Conservation (phyloP, 2,888 invertebrate genomes). For the Abrostola triplasia region DNA sequence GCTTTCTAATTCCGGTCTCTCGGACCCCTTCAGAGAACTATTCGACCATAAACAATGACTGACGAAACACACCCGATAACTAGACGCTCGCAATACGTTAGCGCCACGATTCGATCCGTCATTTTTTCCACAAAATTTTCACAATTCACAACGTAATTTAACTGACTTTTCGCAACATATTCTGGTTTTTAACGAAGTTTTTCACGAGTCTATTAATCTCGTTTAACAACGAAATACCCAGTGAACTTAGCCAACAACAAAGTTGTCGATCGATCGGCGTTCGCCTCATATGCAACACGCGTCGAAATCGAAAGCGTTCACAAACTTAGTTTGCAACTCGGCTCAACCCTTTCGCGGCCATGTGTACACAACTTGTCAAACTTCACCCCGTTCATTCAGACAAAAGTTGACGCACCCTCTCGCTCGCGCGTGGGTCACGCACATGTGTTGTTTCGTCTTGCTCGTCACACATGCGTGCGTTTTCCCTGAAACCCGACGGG, state of each 20-base stretch:
- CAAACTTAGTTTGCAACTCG: constrained; percentile 78
- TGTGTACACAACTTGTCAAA: constrained; percentile 81
- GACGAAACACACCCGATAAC: constrained; percentile 78
- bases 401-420: constrained; percentile 74
- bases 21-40: constrained; percentile 80
- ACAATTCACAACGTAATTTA: constrained; percentile 61
- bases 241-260: constrained; percentile 68
- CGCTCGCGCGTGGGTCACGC: constrained; percentile 76
- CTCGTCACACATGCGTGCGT: constrained; percentile 77
- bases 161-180: constrained; percentile 58
- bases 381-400: constrained; percentile 83
- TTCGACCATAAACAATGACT: constrained; percentile 86
- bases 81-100: constrained; percentile 72
- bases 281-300: constrained; percentile 83
- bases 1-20: constrained; percentile 85
- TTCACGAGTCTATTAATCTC: constrained; percentile 56
- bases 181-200: constrained; percentile 37
- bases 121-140: constrained; percentile 70
- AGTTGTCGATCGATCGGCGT: constrained; percentile 77
- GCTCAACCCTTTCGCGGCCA: constrained; percentile 82
- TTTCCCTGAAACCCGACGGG: constrained; percentile 64
- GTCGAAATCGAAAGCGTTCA: constrained; percentile 83
- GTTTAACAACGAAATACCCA: constrained; percentile 63
- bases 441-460: constrained; percentile 76
- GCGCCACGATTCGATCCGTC: constrained; percentile 68